Conservation (phyloP, 1,140 invertebrate genomes). For the Bombus cullumanus region DNA sequence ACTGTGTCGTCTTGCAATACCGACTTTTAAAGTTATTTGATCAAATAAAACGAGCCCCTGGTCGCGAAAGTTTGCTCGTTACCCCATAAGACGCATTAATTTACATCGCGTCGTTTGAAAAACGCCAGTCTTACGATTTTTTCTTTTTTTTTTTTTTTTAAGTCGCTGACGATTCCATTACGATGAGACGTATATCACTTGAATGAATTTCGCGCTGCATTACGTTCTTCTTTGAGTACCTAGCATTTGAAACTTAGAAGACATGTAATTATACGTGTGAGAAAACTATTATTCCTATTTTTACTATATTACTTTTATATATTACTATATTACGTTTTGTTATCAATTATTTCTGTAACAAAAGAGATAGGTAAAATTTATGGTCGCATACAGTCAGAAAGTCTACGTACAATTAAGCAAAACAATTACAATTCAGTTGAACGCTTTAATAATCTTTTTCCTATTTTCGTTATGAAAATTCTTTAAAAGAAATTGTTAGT, state of each 20-base stretch:
- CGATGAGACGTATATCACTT: not conserved
- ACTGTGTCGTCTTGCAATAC: slow-evolving; percentile 35
- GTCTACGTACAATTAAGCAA: not conserved
- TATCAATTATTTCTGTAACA: too few species aligned
- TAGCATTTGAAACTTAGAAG: not conserved
- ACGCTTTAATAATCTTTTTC: not conserved
- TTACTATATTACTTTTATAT: too few species aligned
- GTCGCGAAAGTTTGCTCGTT: slow-evolving; percentile 29
- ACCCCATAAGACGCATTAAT: slow-evolving; percentile 32
- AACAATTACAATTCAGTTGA: not conserved
- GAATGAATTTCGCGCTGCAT: not conserved
- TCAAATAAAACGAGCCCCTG: slow-evolving; percentile 35
- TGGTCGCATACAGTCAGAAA: too few species aligned
- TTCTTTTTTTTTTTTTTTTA: not conserved
- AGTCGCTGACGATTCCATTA: not conserved
- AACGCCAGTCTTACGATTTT: not conserved
- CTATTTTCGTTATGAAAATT: not conserved
- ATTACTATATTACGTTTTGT: too few species aligned
- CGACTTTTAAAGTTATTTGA: slow-evolving; percentile 45
- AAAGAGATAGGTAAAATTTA: too few species aligned
- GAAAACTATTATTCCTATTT: not conserved
- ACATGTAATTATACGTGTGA: not conserved
- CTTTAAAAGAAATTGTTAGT: not conserved
- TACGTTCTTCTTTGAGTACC: not conserved
- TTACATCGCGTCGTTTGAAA: slow-evolving; percentile 17